phyloP scores from a whole-genome alignment of 2,113 vertebrate genomes.

The Grallaria varia region DNA sequence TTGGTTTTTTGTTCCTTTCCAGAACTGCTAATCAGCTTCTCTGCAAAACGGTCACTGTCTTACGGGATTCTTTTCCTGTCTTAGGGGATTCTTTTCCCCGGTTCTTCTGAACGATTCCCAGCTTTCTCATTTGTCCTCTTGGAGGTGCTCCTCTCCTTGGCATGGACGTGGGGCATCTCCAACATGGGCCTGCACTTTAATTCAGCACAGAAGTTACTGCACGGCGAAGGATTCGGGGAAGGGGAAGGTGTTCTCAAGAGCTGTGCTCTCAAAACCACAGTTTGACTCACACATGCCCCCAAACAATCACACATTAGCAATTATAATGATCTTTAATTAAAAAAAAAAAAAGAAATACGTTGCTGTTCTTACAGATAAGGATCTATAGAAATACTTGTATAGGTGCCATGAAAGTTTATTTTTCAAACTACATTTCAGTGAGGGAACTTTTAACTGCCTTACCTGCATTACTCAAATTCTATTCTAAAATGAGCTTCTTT shows the following conservation, averaged over 20 bases:
- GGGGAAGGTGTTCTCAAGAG: conserved; percentile 41
- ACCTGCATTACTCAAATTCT: conserved; percentile 17
- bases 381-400: conserved; percentile 65
- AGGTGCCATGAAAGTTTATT: conserved; percentile 44
- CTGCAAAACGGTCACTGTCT: neutral
- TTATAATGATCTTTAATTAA: conserved; percentile 67
- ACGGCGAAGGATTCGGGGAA: neutral
- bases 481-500: conserved; percentile 44
- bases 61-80: neutral
- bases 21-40: neutral
- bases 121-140: neutral
- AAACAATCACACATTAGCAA: conserved; percentile 58
- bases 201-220: neutral
- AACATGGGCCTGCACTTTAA: neutral
- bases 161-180: neutral
- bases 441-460: conserved; percentile 38
- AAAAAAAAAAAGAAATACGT: conserved; percentile 46
- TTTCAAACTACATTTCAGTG: conserved; percentile 38
- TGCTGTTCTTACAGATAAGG: conserved; percentile 55
- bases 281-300: conserved; percentile 59
- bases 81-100: too few relatives aligned
- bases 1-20: neutral
- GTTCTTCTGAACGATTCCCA: neutral
- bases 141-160: conserved; percentile 37
- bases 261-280: conserved; percentile 1